phyloP scores from a whole-genome alignment of 1,140 invertebrate genomes.

The Trissolcus basalis region DNA sequence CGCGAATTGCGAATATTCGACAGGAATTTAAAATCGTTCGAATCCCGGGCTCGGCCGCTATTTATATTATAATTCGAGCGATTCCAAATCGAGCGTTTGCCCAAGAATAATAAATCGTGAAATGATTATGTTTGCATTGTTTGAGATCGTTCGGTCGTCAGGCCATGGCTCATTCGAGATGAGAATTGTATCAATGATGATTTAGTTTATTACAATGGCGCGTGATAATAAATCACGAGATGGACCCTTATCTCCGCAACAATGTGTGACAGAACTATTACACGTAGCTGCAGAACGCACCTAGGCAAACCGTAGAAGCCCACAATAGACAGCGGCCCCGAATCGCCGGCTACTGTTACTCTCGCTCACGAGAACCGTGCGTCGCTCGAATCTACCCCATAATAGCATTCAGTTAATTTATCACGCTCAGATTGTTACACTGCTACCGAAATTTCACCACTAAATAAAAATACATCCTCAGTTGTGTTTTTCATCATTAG shows the following conservation, averaged over 20 bases:
- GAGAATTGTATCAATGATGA: slow-evolving; percentile 53
- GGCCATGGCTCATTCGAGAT: slow-evolving; percentile 9
- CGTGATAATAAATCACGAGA: slow-evolving; percentile 49
- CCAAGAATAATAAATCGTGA: too few relatives aligned
- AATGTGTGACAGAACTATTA: slow-evolving; percentile 58
- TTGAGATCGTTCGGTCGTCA: slow-evolving; percentile 13
- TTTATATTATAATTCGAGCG: too few relatives aligned
- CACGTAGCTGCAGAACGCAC: slow-evolving; percentile 38
- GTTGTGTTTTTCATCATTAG: too few relatives aligned
- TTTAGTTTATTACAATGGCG: slow-evolving; percentile 55
- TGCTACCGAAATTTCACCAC: slow-evolving; percentile 4
- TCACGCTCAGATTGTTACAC: slow-evolving; percentile 40
- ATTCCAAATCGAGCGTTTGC: too few relatives aligned
- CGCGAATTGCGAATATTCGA: slow-evolving; percentile 13
- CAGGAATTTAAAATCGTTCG: background rate
- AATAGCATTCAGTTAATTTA: slow-evolving; percentile 55
- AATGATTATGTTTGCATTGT: background rate
- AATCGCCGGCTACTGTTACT: too few relatives aligned
- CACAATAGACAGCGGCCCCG: slow-evolving; percentile 40
- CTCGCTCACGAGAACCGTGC: slow-evolving; percentile 44
- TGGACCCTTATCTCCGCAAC: slow-evolving; percentile 49
- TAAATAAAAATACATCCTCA: too few relatives aligned
- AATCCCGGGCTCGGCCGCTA: too few relatives aligned
- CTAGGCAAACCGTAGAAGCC: slow-evolving; percentile 38
- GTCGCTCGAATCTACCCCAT: slow-evolving; percentile 54